Percentiles rank a stretch among this genome's conserved stretches.
These are phyloP conservation scores for Orthonychiurus folsomi DNA, from an alignment of 2,888 invertebrate species.

Conservation along the genomic window DNA sequence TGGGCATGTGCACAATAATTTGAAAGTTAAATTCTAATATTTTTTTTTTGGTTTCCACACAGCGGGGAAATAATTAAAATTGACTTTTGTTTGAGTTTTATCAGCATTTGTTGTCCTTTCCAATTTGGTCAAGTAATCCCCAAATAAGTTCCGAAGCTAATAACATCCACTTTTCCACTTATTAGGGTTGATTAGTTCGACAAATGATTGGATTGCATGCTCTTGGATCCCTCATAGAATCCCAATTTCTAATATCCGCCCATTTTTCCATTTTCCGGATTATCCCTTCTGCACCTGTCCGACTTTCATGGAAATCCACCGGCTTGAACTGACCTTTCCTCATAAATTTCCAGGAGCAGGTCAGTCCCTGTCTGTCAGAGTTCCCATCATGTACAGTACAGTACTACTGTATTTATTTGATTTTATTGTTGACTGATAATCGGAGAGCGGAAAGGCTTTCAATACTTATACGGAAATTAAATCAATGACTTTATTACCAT, in stretches of 20 bases:
- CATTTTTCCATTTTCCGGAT: not conserved
- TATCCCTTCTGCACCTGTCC: not conserved
- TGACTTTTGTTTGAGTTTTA: too few relatives aligned
- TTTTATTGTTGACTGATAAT: not conserved
- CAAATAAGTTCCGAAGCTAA: not conserved
- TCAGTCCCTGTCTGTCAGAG: not conserved
- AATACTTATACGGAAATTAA: not conserved
- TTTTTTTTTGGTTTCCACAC: too few relatives aligned
- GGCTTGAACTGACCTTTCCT: not conserved
- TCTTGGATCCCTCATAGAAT: not conserved
- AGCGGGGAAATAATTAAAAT: too few relatives aligned
- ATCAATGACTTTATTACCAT: not conserved
- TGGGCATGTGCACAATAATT: too few relatives aligned
- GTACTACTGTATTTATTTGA: not conserved
- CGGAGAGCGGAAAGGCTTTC: not conserved
- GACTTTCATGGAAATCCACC: not conserved
- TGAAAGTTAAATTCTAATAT: too few relatives aligned
- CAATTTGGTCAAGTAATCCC: too few relatives aligned
- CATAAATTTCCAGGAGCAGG: too few relatives aligned
- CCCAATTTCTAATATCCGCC: not conserved
- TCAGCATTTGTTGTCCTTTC: too few relatives aligned
- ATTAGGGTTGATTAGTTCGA: not conserved
- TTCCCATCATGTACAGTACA: not conserved
- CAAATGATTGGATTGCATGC: not conserved
- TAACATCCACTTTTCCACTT: too few relatives aligned